phyloP scores from a whole-genome alignment of 2,888 invertebrate genomes.

The Chalcis sispes region DNA sequence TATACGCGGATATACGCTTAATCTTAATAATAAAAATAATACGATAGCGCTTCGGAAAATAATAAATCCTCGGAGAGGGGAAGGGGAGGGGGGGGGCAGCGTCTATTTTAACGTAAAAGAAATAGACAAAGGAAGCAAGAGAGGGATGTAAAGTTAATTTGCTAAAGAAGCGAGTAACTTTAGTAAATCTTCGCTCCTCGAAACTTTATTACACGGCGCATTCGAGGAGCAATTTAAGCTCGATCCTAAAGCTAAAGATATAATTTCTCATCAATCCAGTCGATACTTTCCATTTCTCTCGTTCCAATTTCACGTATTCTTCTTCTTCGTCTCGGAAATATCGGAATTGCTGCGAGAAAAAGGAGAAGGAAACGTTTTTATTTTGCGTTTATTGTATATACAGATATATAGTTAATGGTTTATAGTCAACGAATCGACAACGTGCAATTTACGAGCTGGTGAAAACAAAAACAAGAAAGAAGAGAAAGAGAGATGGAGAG shows the following conservation, averaged over 20 bases:
- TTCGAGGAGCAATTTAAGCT: constrained; percentile 1
- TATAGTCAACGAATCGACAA: background rate
- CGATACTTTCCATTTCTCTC: background rate
- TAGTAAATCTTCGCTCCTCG: no score
- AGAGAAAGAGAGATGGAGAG: constrained; percentile 5
- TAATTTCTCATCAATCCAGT: constrained; percentile 2
- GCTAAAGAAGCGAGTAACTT: no score
- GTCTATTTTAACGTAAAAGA: no score
- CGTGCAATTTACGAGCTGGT: constrained; percentile 27
- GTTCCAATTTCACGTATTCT: background rate
- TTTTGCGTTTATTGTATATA: background rate
- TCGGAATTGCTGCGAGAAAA: constrained; percentile 8
- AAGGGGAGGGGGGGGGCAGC: background rate
- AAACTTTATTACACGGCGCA: background rate
- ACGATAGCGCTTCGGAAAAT: no score
- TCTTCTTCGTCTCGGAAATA: background rate
- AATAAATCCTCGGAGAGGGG: no score
- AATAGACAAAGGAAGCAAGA: background rate
- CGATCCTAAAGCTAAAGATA: background rate
- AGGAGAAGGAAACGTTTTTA: constrained; percentile 5
- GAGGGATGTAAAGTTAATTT: background rate
- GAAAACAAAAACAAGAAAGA: background rate
- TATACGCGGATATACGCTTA: no score
- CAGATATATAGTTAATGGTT: no score
- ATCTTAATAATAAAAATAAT: no score